These are phyloP conservation scores for Mionectes macconnelli DNA, from an alignment of 2,113 vertebrate genomes.

Conservation along the genomic window DNA sequence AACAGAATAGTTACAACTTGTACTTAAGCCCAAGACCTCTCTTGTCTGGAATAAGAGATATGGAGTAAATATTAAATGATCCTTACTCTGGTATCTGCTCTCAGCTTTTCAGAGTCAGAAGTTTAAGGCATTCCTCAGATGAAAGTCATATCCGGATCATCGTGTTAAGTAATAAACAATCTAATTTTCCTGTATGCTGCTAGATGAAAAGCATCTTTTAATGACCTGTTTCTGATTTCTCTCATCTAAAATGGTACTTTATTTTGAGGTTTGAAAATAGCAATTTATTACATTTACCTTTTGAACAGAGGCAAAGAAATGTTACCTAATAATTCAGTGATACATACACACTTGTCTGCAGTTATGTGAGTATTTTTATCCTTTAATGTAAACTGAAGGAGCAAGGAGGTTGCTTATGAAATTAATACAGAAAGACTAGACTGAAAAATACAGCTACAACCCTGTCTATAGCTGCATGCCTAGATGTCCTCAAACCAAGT, in stretches of 20 bases:
- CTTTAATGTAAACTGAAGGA: conserved; percentile 45
- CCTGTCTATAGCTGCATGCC: neutral
- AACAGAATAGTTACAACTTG: neutral
- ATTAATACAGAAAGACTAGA: neutral
- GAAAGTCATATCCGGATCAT: neutral
- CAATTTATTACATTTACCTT: conserved; percentile 32
- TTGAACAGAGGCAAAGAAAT: conserved; percentile 41
- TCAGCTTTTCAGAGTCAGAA: conserved; percentile 14
- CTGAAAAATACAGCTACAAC: neutral
- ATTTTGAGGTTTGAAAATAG: conserved; percentile 16
- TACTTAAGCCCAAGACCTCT: neutral
- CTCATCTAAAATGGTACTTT: neutral
- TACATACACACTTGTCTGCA: neutral
- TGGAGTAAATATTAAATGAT: neutral
- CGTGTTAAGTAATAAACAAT: neutral
- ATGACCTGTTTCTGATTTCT: conserved; percentile 49
- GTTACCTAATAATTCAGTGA: conserved; percentile 55
- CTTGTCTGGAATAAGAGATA: neutral
- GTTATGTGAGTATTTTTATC: conserved; percentile 31
- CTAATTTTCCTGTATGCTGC: neutral
- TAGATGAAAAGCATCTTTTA: conserved; percentile 33
- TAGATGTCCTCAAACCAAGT: neutral
- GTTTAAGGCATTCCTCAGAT: conserved; percentile 23
- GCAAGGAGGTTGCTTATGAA: neutral
- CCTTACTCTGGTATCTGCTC: neutral